Percentiles rank a stretch among this genome's conserved stretches.
These are phyloP conservation scores for Tringa solitaria DNA, from an alignment of 2,113 vertebrate species.

Conservation along the genomic window DNA sequence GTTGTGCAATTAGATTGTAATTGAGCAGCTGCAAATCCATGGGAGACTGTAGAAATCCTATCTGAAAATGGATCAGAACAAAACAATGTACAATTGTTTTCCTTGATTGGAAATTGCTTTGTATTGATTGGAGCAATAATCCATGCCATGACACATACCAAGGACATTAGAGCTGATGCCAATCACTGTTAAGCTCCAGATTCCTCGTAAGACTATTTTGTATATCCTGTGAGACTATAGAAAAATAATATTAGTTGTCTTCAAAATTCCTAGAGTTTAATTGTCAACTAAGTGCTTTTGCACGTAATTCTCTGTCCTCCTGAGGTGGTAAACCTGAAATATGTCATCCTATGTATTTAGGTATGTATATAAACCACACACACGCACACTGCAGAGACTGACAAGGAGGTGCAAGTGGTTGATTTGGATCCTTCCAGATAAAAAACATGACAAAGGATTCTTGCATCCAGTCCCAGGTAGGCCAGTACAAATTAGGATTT, in stretches of 20 bases:
- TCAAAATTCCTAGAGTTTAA: not conserved
- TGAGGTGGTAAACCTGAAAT: not conserved
- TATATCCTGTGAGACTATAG: not conserved
- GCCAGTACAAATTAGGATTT: not conserved
- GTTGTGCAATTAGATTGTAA: not conserved
- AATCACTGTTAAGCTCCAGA: not conserved
- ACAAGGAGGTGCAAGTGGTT: not conserved
- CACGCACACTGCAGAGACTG: not conserved
- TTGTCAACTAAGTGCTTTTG: not conserved
- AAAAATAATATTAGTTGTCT: not conserved
- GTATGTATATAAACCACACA: not conserved
- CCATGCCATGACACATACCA: not conserved
- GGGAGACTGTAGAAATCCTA: not conserved
- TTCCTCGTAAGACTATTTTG: not conserved
- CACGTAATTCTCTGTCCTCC: not conserved
- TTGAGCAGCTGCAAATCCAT: constrained; percentile 27
- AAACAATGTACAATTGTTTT: not conserved
- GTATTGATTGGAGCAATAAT: constrained; percentile 8
- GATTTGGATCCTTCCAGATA: not conserved
- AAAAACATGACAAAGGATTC: not conserved
- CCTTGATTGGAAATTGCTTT: constrained; percentile 7
- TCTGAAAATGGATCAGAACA: constrained; percentile 13
- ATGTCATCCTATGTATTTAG: not conserved
- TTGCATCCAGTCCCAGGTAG: not conserved
- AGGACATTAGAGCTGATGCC: not conserved